These are phyloP conservation scores for Trochalopteron elliotii DNA, from an alignment of 2,113 vertebrate genomes.

Conservation along the genomic window DNA sequence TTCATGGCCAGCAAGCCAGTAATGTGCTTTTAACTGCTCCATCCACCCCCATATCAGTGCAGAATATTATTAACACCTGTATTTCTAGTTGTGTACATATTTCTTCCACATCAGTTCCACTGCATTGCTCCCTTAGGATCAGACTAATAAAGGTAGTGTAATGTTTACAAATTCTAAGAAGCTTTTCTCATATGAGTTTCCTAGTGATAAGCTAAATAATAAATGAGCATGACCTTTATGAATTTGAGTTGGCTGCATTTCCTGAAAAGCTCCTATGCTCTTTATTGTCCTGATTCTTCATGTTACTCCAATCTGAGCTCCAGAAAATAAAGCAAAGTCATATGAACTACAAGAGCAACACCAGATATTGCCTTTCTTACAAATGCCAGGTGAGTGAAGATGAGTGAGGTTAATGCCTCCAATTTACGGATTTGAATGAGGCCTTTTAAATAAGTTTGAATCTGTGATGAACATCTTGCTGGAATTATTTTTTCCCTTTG, in stretches of 20 bases:
- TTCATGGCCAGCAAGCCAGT: not conserved
- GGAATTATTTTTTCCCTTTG: not conserved
- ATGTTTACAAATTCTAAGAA: slow-evolving; percentile 6
- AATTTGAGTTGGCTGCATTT: not conserved
- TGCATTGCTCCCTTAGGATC: not conserved
- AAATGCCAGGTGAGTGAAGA: not conserved
- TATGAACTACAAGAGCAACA: not conserved
- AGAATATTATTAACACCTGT: not conserved
- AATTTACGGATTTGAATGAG: not conserved
- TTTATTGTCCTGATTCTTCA: not conserved
- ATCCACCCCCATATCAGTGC: not conserved
- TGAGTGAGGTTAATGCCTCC: not conserved
- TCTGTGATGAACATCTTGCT: not conserved
- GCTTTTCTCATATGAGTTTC: not conserved
- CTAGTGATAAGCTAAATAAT: slow-evolving; percentile 15
- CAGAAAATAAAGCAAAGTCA: not conserved
- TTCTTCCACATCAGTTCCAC: not conserved
- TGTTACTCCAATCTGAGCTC: not conserved
- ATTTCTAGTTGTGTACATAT: not conserved
- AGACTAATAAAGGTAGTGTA: not conserved
- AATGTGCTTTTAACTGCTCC: not conserved
- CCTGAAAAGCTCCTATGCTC: not conserved
- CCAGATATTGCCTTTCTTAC: not conserved
- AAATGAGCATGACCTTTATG: not conserved
- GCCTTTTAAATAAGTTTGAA: not conserved